A percentile compares a stretch with the other conserved stretches of the same genome.
phyloP scores from a whole-genome alignment of 2,113 vertebrate species.

The Pyrgilauda ruficollis region DNA sequence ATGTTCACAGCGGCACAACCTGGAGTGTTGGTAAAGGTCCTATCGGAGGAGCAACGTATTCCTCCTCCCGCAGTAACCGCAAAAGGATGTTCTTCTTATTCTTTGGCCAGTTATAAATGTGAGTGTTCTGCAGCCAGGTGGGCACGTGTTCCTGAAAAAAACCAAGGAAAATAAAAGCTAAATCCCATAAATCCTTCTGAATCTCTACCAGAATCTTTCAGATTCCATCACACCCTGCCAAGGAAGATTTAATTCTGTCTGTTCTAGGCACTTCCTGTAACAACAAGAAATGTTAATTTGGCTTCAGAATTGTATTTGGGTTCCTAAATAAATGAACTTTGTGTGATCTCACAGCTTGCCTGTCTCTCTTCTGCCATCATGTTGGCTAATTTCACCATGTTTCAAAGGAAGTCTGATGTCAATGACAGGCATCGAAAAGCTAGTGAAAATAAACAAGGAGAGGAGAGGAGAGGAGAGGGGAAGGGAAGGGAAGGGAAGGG shows the following conservation, averaged over 20 bases:
- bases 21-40: slow-evolving; percentile 84
- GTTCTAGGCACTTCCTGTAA: slow-evolving; percentile 20
- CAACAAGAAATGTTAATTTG: slow-evolving; percentile 50
- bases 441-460: slow-evolving; percentile 15
- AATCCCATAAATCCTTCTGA: slow-evolving; percentile 5
- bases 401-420: slow-evolving; percentile 25
- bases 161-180: background rate
- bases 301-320: slow-evolving; percentile 50
- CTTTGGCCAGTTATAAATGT: slow-evolving; percentile 87
- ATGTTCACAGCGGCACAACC: slow-evolving; percentile 75
- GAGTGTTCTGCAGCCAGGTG: slow-evolving; percentile 91
- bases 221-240: slow-evolving; percentile 22
- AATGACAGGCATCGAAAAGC: background rate
- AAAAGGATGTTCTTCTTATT: slow-evolving; percentile 87
- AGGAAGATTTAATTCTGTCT: slow-evolving; percentile 39
- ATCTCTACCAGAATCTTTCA: slow-evolving; percentile 20
- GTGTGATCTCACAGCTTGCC: slow-evolving; percentile 62
- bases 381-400: background rate
- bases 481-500: background rate
- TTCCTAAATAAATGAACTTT: slow-evolving; percentile 53
- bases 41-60: slow-evolving; percentile 80
- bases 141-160: slow-evolving; percentile 84
- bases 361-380: slow-evolving; percentile 48
- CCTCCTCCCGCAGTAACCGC: slow-evolving; percentile 88
- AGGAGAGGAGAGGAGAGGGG: background rate